Percentiles rank a stretch among this genome's conserved stretches.
These are phyloP conservation scores for Halichoeres trimaculatus DNA, from an alignment of 2,113 vertebrate genomes.

Conservation along the genomic window DNA sequence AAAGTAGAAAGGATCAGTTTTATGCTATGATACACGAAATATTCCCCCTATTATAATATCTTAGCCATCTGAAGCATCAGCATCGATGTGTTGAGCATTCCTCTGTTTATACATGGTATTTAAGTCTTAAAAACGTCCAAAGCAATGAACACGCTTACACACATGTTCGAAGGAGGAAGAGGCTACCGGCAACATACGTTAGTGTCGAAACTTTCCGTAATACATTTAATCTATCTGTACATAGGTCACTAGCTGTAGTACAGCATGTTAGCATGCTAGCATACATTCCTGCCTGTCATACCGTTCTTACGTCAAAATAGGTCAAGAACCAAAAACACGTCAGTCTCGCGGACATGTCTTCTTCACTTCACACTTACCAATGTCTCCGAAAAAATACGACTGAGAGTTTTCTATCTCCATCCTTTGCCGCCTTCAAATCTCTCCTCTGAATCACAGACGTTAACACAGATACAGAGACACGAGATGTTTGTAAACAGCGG, in stretches of 20 bases:
- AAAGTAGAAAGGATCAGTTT: no score
- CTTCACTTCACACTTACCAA: constrained; percentile 68
- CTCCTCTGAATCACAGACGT: neutral
- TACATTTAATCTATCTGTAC: neutral
- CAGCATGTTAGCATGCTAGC: neutral
- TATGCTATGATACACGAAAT: no score
- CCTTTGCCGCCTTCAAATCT: neutral
- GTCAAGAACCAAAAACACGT: neutral
- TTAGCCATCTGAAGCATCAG: no score
- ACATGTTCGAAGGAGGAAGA: no score
- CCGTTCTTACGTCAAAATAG: neutral
- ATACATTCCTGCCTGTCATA: neutral
- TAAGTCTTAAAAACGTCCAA: no score
- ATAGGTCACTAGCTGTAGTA: neutral
- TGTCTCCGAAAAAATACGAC: constrained; percentile 82
- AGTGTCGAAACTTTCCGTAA: neutral
- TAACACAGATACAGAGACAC: rapidly evolving
- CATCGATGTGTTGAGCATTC: no score
- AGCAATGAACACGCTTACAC: no score
- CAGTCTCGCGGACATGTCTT: rapidly evolving
- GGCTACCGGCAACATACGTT: neutral
- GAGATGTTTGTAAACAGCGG: constrained; percentile 54
- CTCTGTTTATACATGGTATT: no score
- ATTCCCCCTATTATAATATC: no score
- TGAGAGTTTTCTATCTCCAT: constrained; percentile 63